Evolutionary conservation across 2,888 invertebrate genomes (phyloP).

Genomic region (Pseudococcus longispinus): DNA sequence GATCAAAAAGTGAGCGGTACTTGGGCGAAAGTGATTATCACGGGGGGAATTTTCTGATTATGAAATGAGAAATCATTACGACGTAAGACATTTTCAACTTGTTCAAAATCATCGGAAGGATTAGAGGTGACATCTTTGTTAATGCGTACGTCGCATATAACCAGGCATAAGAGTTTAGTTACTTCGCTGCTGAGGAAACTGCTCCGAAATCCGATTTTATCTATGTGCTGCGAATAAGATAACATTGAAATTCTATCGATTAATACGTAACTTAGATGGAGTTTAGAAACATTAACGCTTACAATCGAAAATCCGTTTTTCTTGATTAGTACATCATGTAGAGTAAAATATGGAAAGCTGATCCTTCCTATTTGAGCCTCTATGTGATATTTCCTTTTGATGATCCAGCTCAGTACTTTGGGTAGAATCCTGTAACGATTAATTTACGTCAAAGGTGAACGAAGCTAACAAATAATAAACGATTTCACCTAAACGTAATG

Average conservation of each 20-base stretch:
- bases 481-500: background rate
- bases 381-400: slow-evolving; percentile 80
- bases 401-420: slow-evolving; percentile 77
- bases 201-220: slow-evolving; percentile 83
- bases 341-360: slow-evolving; percentile 71
- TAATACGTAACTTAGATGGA: background rate
- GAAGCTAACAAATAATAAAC: background rate
- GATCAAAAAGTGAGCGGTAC: slow-evolving; percentile 64
- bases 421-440: slow-evolving; percentile 73
- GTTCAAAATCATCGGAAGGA: slow-evolving; percentile 63
- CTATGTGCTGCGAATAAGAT: slow-evolving; percentile 73
- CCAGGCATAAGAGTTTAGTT: slow-evolving; percentile 81
- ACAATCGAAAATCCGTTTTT: slow-evolving; percentile 81
- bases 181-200: slow-evolving; percentile 89
- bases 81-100: slow-evolving; percentile 63
- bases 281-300: slow-evolving; percentile 63
- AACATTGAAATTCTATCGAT: background rate
- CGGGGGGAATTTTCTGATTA: slow-evolving; percentile 75
- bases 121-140: slow-evolving; percentile 73
- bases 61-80: slow-evolving; percentile 59
- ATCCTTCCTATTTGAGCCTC: slow-evolving; percentile 82
- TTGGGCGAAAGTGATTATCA: slow-evolving; percentile 83
- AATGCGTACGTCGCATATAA: slow-evolving; percentile 80
- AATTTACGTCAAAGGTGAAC: background rate
- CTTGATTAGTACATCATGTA: slow-evolving; percentile 80